These are phyloP conservation scores for Petrolisthes manimaculis DNA, from an alignment of 2,888 invertebrate genomes.

Conservation along the genomic window DNA sequence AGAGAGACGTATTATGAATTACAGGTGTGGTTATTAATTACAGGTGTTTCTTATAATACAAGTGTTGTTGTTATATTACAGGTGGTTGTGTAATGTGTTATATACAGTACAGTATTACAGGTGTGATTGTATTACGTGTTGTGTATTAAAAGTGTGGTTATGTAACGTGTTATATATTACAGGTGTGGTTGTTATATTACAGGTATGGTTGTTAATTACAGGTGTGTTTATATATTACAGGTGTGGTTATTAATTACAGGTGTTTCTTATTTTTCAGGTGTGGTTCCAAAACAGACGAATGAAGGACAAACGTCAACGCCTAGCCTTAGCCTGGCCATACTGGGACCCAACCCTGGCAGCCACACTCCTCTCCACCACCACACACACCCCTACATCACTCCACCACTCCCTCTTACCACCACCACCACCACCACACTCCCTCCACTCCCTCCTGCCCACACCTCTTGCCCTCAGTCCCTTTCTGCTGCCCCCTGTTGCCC, in stretches of 20 bases:
- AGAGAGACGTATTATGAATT: too few relatives aligned
- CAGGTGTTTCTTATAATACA: too few relatives aligned
- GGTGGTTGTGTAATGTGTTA: too few relatives aligned
- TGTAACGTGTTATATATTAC: too few relatives aligned
- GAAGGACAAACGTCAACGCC: constrained; percentile 66
- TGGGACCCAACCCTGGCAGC: constrained; percentile 59
- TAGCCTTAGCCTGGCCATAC: constrained; percentile 55
- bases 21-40: too few relatives aligned
- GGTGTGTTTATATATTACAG: too few relatives aligned
- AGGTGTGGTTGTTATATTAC: too few relatives aligned
- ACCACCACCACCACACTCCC: constrained; percentile 19
- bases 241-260: background rate
- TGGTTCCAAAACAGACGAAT: constrained; percentile 66
- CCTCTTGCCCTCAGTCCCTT: constrained; percentile 37
- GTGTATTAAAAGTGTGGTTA: too few relatives aligned
- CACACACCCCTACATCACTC: constrained; percentile 26
- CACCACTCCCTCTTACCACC: constrained; percentile 30
- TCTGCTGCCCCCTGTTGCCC: constrained; percentile 8
- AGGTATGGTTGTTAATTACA: too few relatives aligned
- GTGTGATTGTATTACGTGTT: too few relatives aligned
- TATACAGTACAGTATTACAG: too few relatives aligned
- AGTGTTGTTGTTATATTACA: too few relatives aligned
- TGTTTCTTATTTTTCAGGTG: constrained; percentile 35
- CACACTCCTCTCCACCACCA: constrained; percentile 42
- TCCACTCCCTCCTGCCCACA: constrained; percentile 43